A percentile compares a stretch with the other conserved stretches of the same genome.
Conservation (phyloP, 2,113 vertebrate species). For the Labrus mixtus region DNA sequence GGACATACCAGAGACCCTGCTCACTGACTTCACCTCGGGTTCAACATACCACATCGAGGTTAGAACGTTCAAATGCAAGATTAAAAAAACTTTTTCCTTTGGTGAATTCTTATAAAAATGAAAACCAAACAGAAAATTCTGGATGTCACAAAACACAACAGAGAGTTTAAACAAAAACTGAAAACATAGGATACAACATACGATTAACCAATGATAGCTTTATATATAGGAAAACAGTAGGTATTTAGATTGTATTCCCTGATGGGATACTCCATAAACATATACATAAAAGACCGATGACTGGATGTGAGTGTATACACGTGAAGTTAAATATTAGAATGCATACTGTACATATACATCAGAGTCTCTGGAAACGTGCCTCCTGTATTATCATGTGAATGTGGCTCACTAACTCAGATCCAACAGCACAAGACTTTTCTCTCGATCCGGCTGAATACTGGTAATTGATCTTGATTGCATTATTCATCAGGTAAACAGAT, state of each 20-base stretch:
- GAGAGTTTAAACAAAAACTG: no score
- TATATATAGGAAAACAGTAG: no score
- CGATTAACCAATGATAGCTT: no score
- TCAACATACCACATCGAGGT: constrained; percentile 96
- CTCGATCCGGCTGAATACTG: constrained; percentile 74
- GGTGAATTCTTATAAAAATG: not conserved
- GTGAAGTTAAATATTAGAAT: not conserved
- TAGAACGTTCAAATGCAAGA: constrained; percentile 28
- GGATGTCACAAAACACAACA: no score
- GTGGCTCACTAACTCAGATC: constrained; percentile 53
- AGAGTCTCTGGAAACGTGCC: not conserved
- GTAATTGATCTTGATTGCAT: constrained; percentile 82
- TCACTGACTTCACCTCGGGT: constrained; percentile 92
- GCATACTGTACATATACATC: not conserved
- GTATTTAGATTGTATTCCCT: no score
- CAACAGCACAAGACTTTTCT: constrained; percentile 58
- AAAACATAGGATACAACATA: no score
- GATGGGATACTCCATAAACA: no score
- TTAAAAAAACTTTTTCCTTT: not conserved
- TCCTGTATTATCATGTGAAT: constrained; percentile 12
- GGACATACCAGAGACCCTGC: constrained; percentile 90
- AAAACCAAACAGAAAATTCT: not conserved
- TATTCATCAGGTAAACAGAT: constrained; percentile 83
- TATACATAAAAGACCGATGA: no score
- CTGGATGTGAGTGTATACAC: no score